Evolutionary conservation across 92 coral and sea anemone species (phyloP).

Genomic region (Epizoanthus rinbou): DNA sequence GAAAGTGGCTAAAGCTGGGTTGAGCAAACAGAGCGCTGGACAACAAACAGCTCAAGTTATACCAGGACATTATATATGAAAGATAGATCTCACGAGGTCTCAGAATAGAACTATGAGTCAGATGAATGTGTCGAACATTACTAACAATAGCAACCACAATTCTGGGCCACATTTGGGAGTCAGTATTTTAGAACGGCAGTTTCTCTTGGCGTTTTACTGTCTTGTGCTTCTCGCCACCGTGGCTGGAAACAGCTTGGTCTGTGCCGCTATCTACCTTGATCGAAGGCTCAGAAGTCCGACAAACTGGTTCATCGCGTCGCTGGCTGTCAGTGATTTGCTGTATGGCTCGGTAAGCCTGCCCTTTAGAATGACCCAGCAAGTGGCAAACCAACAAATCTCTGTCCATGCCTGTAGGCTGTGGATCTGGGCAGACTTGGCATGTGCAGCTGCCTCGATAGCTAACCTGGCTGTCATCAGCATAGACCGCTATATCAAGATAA

Average conservation of each 20-base stretch:
- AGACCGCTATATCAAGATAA: slow-evolving; percentile 92
- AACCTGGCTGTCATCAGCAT: slow-evolving; percentile 90
- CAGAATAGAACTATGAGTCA: slow-evolving; percentile 1
- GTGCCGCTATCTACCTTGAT: slow-evolving; percentile 86
- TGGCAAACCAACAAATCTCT: slow-evolving; percentile 53
- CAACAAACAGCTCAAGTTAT: not conserved
- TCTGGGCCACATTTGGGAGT: not conserved
- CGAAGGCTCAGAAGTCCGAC: slow-evolving; percentile 86
- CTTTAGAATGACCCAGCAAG: slow-evolving; percentile 67
- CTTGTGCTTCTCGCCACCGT: slow-evolving; percentile 76
- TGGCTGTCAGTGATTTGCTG: slow-evolving; percentile 91
- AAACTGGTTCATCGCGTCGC: slow-evolving; percentile 92
- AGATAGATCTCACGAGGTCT: not conserved
- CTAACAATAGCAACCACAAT: not conserved
- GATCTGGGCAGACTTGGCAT: slow-evolving; percentile 93
- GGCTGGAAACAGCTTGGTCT: slow-evolving; percentile 82
- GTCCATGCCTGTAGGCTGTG: slow-evolving; percentile 66
- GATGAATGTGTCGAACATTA: not conserved
- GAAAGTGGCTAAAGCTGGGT: not conserved
- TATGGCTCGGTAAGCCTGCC: slow-evolving; percentile 74
- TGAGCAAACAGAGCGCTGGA: not conserved
- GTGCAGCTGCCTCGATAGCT: slow-evolving; percentile 93
- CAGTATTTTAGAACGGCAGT: slow-evolving; percentile 13
- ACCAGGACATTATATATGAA: not conserved
- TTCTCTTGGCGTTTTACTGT: slow-evolving; percentile 66